Evolutionary conservation across 2,888 invertebrate genomes (phyloP), one percentile per base, ranked within the genome.

Genomic region (Phyto melanocephala): DNA sequence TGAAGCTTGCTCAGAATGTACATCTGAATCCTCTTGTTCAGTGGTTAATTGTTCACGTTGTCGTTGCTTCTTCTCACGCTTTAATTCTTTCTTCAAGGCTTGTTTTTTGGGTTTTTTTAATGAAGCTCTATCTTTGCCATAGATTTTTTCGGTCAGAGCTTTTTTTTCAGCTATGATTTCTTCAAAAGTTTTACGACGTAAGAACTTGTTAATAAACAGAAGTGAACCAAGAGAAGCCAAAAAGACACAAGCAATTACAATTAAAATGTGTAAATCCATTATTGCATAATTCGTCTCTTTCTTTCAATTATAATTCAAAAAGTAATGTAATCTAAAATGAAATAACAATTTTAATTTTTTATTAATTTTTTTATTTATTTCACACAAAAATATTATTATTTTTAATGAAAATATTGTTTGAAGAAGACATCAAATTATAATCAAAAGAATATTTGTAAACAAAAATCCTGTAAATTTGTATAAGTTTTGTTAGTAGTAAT

Each of bases 241-340:
- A 85, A 91, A 89, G 65, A 91, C 90, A 86, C 91, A 90, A 84
- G 89, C 88, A 86, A 91, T 91, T 84, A 91, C 90, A 85, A 89
- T 88, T 85, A 91, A 88, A 85, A 91, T 89, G 86, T 91, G 90
- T 80, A 91, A 88, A 87, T 91, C 91, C 91, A 91, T 91, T 86
- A 89, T 90, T 90, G 89, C 90, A 90, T 90, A 89, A 82, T 88
- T 88, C 28, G 88, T 75, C 67, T 88, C 87, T 75, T 68, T 88
- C 87, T 81, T 63, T 78, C 82, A 54, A 74, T 28, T 82, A 83
- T 35, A 81, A 71, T 47, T 56, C n/a, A 45, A 47, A 24, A 35
- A 33, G 60, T 37, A 40, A 6, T 28, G 10, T 11, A 52, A 63
- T 45, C 71, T 81, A 60, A 10, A 81, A 77, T 28, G 6, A 33